Evolutionary conservation across 2,113 vertebrate species (phyloP).

Genomic region (Felis catus): F.catus_Fca126_mat1.0 CM031420.1:66530501-66531000

Average conservation of each 20-base stretch:
- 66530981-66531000: constrained; percentile 43
- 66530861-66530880: neutral
- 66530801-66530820: constrained; percentile 50
- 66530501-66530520: neutral
- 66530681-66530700: neutral
- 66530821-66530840: constrained; percentile 7
- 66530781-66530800: constrained; percentile 7
- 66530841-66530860: neutral
- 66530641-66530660: neutral
- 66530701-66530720: neutral
- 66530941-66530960: neutral
- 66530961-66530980: constrained; percentile 44
- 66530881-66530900: neutral
- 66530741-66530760: neutral
- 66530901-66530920: neutral
- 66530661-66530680: neutral
- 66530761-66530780: constrained; percentile 15
- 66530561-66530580: neutral
- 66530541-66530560: neutral
- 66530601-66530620: neutral
- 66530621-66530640: neutral
- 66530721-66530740: constrained; percentile 47
- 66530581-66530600: neutral
- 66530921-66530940: constrained; percentile 37
- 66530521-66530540: neutral